Conservation (phyloP, 2,113 vertebrate species). For the Siphamia tubifer region DNA sequence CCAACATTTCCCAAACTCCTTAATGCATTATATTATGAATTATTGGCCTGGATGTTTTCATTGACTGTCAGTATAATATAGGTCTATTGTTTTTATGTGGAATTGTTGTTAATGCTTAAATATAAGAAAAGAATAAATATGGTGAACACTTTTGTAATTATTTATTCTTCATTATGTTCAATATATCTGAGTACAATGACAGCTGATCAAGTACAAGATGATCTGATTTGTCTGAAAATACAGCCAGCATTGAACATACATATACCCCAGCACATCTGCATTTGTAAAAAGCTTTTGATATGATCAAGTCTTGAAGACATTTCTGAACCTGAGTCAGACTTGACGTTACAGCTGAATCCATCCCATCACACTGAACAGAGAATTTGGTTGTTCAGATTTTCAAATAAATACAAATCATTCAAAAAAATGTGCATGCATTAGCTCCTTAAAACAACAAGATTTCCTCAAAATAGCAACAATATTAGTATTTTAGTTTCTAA, state of each 20-base stretch:
- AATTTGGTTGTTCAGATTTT: conserved; percentile 1
- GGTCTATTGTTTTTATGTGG: background rate
- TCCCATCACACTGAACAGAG: background rate
- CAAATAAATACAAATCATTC: background rate
- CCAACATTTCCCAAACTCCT: too few species aligned
- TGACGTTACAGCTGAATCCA: background rate
- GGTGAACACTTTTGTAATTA: background rate
- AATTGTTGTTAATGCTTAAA: too few species aligned
- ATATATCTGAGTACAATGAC: background rate
- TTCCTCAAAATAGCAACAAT: background rate
- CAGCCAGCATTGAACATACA: conserved; percentile 8
- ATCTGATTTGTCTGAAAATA: conserved; percentile 17
- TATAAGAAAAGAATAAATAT: background rate
- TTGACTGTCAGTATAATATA: too few species aligned
- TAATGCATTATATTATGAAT: too few species aligned
- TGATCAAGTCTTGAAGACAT: conserved; percentile 1
- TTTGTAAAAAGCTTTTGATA: conserved; percentile 15
- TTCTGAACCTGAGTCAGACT: conserved; percentile 1
- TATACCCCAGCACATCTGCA: background rate
- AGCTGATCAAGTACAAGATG: conserved; percentile 27
- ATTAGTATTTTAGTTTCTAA: background rate
- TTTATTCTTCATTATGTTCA: conserved; percentile 14
- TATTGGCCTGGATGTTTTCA: too few species aligned
- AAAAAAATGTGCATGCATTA: background rate
- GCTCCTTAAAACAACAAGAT: background rate